These are phyloP conservation scores for Coleophora deauratella DNA, from an alignment of 2,888 invertebrate species.

Conservation along the genomic window DNA sequence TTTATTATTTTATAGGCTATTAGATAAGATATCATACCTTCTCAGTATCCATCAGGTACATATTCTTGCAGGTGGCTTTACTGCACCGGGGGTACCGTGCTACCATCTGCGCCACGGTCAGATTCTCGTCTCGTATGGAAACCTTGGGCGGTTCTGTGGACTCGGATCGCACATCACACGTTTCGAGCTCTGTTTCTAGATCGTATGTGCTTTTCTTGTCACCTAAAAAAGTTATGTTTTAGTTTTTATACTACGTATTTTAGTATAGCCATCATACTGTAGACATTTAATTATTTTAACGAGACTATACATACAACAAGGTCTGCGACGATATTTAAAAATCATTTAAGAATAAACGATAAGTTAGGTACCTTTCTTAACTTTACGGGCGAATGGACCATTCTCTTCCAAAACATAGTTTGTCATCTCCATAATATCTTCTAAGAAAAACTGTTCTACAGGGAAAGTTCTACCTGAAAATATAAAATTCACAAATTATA, in stretches of 20 bases:
- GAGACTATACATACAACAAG: too few relatives aligned
- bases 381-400: constrained; percentile 75
- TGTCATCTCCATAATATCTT: constrained; percentile 82
- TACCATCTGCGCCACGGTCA: constrained; percentile 78
- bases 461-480: constrained; percentile 83
- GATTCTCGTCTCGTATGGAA: constrained; percentile 80
- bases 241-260: too few relatives aligned
- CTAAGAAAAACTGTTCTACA: constrained; percentile 85
- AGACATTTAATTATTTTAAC: too few relatives aligned
- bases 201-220: constrained; percentile 62
- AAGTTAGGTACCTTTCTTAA: constrained; percentile 75
- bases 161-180: constrained; percentile 73
- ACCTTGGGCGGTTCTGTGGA: constrained; percentile 73
- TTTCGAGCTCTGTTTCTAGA: constrained; percentile 77
- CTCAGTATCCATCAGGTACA: constrained; percentile 84
- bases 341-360: too few relatives aligned
- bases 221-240: constrained; percentile 26
- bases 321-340: too few relatives aligned
- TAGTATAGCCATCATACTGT: too few relatives aligned
- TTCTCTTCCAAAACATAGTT: constrained; percentile 66
- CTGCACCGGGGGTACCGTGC: constrained; percentile 78
- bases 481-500: too few relatives aligned
- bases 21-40: constrained; percentile 40
- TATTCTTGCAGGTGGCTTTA: constrained; percentile 79
- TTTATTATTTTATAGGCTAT: too few relatives aligned